These are phyloP conservation scores for Hymenopus coronatus DNA, from an alignment of 2,888 invertebrate genomes.

Conservation along the genomic window DNA sequence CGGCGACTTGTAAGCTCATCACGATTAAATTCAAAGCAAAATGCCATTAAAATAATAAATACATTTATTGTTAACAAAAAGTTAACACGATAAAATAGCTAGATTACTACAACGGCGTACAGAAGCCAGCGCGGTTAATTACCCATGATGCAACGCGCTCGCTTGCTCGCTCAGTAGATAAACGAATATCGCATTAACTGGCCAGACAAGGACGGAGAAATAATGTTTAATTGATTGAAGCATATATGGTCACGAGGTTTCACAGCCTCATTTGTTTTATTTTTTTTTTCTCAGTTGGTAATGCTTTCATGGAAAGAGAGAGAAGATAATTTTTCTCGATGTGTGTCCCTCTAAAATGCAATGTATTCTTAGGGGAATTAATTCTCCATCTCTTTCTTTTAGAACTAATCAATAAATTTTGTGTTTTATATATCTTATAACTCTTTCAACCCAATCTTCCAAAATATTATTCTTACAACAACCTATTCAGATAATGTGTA, in stretches of 20 bases:
- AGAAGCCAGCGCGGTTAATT: slow-evolving; percentile 27
- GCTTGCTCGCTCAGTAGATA: too few relatives aligned
- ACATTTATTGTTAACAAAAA: not conserved
- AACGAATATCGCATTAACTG: not conserved
- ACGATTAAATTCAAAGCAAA: not conserved
- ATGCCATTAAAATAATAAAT: not conserved
- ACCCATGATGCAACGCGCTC: not conserved
- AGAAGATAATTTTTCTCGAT: not conserved
- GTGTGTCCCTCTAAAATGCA: not conserved
- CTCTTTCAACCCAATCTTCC: too few relatives aligned
- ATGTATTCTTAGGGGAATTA: not conserved
- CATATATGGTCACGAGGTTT: not conserved
- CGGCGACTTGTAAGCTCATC: not conserved
- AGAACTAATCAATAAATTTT: too few relatives aligned
- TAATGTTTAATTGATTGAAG: not conserved
- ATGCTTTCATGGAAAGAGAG: not conserved
- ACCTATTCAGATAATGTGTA: too few relatives aligned
- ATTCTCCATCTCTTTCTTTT: not conserved
- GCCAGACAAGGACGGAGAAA: not conserved
- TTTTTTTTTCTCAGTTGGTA: not conserved
- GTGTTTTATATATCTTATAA: too few relatives aligned
- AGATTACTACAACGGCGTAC: slow-evolving; percentile 24
- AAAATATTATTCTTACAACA: too few relatives aligned
- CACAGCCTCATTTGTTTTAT: not conserved
- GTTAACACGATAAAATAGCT: slow-evolving; percentile 28